Base-by-base conservation (phyloP, 2,888 invertebrate genomes). In the Odontothrips loti region DNA sequence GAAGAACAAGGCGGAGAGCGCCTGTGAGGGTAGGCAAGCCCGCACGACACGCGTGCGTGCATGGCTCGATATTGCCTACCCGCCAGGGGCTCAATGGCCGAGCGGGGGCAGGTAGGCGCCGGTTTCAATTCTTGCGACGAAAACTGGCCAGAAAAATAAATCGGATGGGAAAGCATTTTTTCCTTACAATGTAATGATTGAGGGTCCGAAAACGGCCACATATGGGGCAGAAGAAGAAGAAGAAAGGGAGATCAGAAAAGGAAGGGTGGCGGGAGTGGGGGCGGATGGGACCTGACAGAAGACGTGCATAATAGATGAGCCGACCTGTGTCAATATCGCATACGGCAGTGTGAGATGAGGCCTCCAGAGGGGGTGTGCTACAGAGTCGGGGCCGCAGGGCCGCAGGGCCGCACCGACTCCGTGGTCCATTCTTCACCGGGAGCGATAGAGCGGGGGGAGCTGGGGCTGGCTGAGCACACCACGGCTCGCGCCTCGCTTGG, bases 221-320 rank as follows among this genome's bases (percentile, higher is more conserved):
- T 6, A 6, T 43, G 34, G 2, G 34, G 68, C 23, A 23, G 68
- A 8, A 23, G 23, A 27, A n/a, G n/a, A 43, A 43, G 34, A 43
- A 6, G 34, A 6, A 6, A 43, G 34, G 34, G 34, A 43, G 68
- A 75, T 23, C n/a, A 68, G 68, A 8, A 23, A 63, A 12, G 48
- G n/a, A 63, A n/a, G 1, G n/a, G 63, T 1, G 63, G 48, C 48
- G 63, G n/a, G 63, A 23, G 63, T 9, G 68, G 23, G 68, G 11
- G 23, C 23, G 68, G 68, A 68, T n/a, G 68, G 58, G 58, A n/a
- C n/a, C 15, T 58, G 58, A 20, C 17, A 68, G 68, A 75, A 75
- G 68, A 75, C 68, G 68, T 75, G 68, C n/a, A 75, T 75, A 75
- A 75, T 75, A 75, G 68, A 75, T 75, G 68, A 27, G 27, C 68